Conservation (phyloP, 2,113 vertebrate genomes). For the Lepus americanus region DNA sequence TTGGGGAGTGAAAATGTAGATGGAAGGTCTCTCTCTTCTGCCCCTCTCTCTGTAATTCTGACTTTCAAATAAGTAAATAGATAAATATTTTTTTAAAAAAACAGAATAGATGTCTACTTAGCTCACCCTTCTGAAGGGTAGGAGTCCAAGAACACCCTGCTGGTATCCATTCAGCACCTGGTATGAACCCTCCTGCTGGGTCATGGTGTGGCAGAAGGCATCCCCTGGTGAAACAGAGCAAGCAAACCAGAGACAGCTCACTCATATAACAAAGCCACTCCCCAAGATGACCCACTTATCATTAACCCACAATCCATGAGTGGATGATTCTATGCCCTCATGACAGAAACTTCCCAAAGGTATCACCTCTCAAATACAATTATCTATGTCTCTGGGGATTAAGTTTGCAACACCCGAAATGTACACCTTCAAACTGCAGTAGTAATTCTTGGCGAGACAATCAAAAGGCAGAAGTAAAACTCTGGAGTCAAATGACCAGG, state of each 20-base stretch:
- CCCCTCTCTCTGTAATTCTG: too few relatives aligned
- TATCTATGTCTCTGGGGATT: background rate
- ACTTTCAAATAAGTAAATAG: too few relatives aligned
- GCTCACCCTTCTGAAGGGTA: background rate
- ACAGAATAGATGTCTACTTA: background rate
- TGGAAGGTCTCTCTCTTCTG: too few relatives aligned
- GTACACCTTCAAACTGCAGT: background rate
- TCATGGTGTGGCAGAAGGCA: background rate
- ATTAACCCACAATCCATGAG: background rate
- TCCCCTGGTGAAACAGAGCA: background rate
- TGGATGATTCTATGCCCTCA: background rate
- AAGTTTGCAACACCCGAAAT: background rate
- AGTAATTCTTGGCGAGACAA: background rate
- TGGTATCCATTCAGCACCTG: background rate
- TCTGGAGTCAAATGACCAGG: background rate
- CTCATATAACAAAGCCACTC: background rate
- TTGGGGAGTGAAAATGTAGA: too few relatives aligned
- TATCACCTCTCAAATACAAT: too few relatives aligned
- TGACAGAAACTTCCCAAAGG: background rate
- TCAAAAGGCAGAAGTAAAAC: background rate
- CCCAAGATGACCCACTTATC: background rate
- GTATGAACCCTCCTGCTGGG: background rate
- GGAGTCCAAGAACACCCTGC: background rate
- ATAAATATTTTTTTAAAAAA: too few relatives aligned
- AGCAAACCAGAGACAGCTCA: background rate